Conservation (phyloP, 2,888 invertebrate genomes). For the Theretra japonica region DNA sequence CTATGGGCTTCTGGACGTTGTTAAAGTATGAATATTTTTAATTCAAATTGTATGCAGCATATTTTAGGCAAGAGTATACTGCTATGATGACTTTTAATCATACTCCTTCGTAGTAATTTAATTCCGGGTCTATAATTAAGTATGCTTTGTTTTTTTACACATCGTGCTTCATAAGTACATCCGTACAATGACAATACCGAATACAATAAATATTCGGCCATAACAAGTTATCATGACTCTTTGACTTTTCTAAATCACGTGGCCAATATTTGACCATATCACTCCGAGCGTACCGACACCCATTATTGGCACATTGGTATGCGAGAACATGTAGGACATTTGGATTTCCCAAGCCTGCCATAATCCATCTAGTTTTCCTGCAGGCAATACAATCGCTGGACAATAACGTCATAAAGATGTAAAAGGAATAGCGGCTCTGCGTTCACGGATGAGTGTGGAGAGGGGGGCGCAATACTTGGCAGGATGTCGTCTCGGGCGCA, state of each 20-base stretch:
- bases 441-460: constrained; percentile 51
- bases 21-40: too few species aligned
- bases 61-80: too few species aligned
- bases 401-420: constrained; percentile 70
- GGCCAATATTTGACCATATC: neutral
- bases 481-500: constrained; percentile 71
- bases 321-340: constrained; percentile 49
- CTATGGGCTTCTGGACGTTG: neutral
- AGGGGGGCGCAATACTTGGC: constrained; percentile 69
- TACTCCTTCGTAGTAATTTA: too few species aligned
- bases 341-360: constrained; percentile 71
- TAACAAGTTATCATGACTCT: neutral
- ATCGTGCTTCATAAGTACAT: too few species aligned
- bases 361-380: constrained; percentile 58
- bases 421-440: constrained; percentile 59
- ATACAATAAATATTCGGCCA: neutral
- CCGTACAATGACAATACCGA: neutral
- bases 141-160: too few species aligned
- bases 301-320: neutral
- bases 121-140: too few species aligned
- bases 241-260: neutral
- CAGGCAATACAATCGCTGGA: constrained; percentile 45
- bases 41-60: too few species aligned
- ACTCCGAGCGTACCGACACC: neutral
- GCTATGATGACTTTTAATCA: too few species aligned